Percentiles rank a stretch among this genome's conserved stretches.
phyloP scores from a whole-genome alignment of 2,888 invertebrate genomes.

The Acanthosepion lycidas region DNA sequence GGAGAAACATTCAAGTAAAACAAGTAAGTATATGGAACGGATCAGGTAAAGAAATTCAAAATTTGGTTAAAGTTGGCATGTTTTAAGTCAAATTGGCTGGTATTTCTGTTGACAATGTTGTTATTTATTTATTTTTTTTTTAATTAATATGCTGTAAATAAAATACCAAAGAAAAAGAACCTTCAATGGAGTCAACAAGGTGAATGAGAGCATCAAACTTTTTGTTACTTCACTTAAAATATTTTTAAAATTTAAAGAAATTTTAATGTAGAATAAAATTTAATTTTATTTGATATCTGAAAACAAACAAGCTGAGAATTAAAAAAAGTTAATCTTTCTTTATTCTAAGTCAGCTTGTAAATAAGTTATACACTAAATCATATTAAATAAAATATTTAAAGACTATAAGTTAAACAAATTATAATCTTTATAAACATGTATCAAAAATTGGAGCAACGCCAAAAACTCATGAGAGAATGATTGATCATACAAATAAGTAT shows the following conservation, averaged over 20 bases:
- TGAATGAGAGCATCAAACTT: conserved; percentile 33
- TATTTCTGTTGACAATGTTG: not conserved
- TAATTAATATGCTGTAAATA: not conserved
- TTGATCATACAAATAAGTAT: not conserved
- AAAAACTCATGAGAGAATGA: not conserved
- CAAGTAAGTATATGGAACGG: no score
- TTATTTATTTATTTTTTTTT: no score
- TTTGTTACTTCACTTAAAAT: not conserved
- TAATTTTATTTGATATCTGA: not conserved
- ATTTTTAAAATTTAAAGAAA: not conserved
- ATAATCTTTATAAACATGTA: not conserved
- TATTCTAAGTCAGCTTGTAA: not conserved
- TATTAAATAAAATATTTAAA: not conserved
- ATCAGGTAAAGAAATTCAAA: not conserved
- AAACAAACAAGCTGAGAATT: not conserved
- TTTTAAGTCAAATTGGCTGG: not conserved
- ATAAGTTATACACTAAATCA: not conserved
- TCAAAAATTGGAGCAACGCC: not conserved
- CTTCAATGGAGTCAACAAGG: conserved; percentile 33
- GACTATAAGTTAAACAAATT: not conserved
- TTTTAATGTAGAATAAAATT: not conserved
- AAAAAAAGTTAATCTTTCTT: not conserved
- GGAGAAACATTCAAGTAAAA: no score
- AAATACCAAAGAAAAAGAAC: not conserved
- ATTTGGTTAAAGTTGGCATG: not conserved